Evolutionary conservation across 1,140 invertebrate species (phyloP).

Genomic region (Trichomalopsis sarcophagae): DNA sequence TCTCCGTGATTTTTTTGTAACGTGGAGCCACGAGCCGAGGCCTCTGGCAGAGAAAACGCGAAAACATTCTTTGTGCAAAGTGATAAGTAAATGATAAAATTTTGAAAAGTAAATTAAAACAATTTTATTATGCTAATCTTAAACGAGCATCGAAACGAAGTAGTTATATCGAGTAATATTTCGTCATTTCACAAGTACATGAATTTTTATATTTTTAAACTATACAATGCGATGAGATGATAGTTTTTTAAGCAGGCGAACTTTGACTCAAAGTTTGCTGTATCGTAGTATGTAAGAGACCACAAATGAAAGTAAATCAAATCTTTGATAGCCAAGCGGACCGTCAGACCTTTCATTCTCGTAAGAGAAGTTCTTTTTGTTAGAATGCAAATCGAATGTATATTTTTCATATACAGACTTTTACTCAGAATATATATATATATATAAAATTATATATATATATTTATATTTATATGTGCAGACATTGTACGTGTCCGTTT

Average conservation of each 20-base stretch:
- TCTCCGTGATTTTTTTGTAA: neutral
- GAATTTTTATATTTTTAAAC: constrained; percentile 59
- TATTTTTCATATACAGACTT: constrained; percentile 40
- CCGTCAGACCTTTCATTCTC: constrained; percentile 16
- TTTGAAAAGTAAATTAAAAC: constrained; percentile 22
- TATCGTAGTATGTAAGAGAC: constrained; percentile 49
- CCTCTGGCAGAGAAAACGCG: neutral
- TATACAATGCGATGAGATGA: constrained; percentile 54
- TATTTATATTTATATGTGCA: neutral
- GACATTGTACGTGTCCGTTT: constrained; percentile 30
- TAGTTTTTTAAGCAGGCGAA: constrained; percentile 50
- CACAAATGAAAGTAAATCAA: constrained; percentile 44
- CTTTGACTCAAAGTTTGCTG: constrained; percentile 47
- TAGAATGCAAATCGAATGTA: constrained; percentile 35
- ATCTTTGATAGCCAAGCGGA: constrained; percentile 34
- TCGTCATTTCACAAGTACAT: constrained; percentile 51
- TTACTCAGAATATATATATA: neutral
- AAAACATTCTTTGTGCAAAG: constrained; percentile 21
- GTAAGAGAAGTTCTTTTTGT: neutral
- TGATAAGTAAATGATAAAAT: constrained; percentile 38
- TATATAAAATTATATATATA: neutral
- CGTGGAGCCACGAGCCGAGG: neutral
- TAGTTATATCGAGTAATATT: constrained; percentile 48
- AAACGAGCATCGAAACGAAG: constrained; percentile 47
- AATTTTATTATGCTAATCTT: constrained; percentile 33